Conservation (phyloP, 2,797 vertebrate species). For the Salmo trutta region DNA sequence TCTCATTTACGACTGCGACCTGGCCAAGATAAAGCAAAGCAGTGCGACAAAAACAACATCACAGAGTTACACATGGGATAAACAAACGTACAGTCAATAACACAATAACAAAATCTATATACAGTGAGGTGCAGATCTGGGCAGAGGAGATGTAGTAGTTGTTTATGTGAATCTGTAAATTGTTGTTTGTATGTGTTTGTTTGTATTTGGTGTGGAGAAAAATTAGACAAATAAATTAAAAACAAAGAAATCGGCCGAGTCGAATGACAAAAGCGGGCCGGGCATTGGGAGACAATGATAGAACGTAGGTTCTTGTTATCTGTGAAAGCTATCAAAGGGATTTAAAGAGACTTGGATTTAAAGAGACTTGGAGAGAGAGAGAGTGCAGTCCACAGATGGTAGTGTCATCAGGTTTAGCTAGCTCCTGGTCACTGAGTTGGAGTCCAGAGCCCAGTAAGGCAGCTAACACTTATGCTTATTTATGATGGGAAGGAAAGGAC, state of each 20-base stretch:
- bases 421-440: conserved; percentile 33
- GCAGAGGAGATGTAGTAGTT: too few relatives aligned
- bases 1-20: too few relatives aligned
- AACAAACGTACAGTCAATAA: too few relatives aligned
- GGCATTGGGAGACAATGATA: background rate
- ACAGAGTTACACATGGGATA: too few relatives aligned
- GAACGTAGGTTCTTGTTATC: conserved; percentile 21
- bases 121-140: too few relatives aligned
- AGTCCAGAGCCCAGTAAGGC: conserved; percentile 4
- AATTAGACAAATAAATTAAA: too few relatives aligned
- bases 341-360: conserved; percentile 25
- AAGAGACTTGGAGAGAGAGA: background rate
- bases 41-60: too few relatives aligned
- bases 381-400: conserved; percentile 49
- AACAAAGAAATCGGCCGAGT: background rate
- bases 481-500: conserved; percentile 16
- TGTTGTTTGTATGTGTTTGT: too few relatives aligned
- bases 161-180: too few relatives aligned
- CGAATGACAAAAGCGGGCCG: background rate
- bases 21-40: too few relatives aligned
- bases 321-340: conserved; percentile 51
- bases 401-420: conserved; percentile 44
- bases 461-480: conserved; percentile 5
- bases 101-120: too few relatives aligned
- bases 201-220: too few relatives aligned